Evolutionary conservation across 2,113 vertebrate species (phyloP), one percentile per base, ranked within the genome.

Genomic region (Nerophis lumbriciformis): DNA sequence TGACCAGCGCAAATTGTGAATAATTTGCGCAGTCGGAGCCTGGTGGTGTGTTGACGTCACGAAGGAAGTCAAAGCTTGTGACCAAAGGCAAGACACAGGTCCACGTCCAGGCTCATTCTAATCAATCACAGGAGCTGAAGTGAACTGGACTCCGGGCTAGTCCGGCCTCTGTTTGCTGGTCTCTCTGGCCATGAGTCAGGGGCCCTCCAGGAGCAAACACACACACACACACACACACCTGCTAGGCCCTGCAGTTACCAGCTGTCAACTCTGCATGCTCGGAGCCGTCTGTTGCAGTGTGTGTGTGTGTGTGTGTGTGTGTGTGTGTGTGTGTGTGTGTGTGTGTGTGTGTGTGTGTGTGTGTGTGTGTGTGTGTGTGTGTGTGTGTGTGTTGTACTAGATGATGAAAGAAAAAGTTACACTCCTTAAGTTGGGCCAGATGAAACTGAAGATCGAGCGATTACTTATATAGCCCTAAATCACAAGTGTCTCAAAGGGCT

Each of bases 181-280:
- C 65, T 87, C 83, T 77, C 75, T 84, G 83, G 77, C 72, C 77
- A 74, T 87, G 85, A 88, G 85, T 90, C 86, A 86, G 86, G 79
- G 82, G 73, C 81, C 86, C 81, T 85, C 78, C 81, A 87, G 84
- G 88, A 83, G 82, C 85, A 19, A 19, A 19, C 19, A 19, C 19
- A 19, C 19, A 19, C 19, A 19, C 19, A 19, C 19, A 73, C 72
- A 74, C 77, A 55, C 68, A 75, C 81, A 86, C 83, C 89, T 91
- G 89, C 87, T 81, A 83, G 76, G 88, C 82, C 89, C 86, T 72
- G 86, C 77, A 80, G 88, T 85, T 73, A 82, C 85, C 85, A 90
- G 89, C 89, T 91, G 89, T 91, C 90, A 90, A 80, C 79, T 84
- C 76, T 78, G 84, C 78, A 79, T 87, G 89, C 78, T 77, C 82